Conservation (phyloP, 2,113 vertebrate genomes). For the Aegithalos caudatus region DNA sequence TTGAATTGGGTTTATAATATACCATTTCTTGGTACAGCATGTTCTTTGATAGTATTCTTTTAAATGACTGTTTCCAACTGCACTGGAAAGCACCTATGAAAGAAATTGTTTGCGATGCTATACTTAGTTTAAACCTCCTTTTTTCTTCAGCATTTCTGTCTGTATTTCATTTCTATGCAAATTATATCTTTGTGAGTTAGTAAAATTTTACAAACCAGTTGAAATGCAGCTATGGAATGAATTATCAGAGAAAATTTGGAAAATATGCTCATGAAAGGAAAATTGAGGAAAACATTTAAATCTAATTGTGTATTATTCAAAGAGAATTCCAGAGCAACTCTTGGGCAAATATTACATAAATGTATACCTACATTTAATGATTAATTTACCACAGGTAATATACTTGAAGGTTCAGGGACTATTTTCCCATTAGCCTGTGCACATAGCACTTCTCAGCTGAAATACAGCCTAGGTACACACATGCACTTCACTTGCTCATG, state of each 20-base stretch:
- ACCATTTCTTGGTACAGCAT: constrained; percentile 50
- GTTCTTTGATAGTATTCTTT: constrained; percentile 56
- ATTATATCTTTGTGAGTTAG: constrained; percentile 54
- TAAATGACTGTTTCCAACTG: constrained; percentile 61
- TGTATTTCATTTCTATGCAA: constrained; percentile 64
- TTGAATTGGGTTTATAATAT: constrained; percentile 51
- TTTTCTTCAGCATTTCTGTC: constrained; percentile 46
- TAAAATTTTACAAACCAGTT: constrained; percentile 56
- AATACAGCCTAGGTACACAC: constrained; percentile 4
- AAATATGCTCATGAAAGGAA: constrained; percentile 44
- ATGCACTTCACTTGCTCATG: not conserved
- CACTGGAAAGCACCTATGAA: constrained; percentile 63
- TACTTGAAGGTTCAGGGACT: constrained; percentile 34
- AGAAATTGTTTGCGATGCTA: constrained; percentile 54
- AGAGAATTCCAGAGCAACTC: constrained; percentile 36
- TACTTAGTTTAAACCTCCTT: constrained; percentile 47
- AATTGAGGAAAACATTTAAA: constrained; percentile 54
- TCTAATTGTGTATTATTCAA: constrained; percentile 56
- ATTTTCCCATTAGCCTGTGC: constrained; percentile 44
- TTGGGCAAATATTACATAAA: constrained; percentile 46
- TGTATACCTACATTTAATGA: constrained; percentile 57
- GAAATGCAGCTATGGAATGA: constrained; percentile 49
- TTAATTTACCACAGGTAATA: constrained; percentile 58
- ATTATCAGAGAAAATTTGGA: constrained; percentile 48
- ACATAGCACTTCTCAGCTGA: not conserved